phyloP scores from a whole-genome alignment of 2,888 invertebrate species.

The Lepeophtheirus nordmannii region DNA sequence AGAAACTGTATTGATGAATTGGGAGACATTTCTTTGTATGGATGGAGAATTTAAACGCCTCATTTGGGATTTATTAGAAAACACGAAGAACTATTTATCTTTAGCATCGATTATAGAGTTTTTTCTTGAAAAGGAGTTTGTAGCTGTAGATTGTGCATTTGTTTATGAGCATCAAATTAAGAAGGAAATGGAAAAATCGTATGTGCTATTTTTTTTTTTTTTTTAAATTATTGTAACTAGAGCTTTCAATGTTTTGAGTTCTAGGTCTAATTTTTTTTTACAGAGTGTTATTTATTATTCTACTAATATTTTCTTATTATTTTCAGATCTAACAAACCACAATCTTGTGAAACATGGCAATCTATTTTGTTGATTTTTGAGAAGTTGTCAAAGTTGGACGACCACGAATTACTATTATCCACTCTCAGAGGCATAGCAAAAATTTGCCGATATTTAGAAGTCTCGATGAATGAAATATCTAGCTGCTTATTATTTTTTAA shows the following conservation, averaged over 20 bases:
- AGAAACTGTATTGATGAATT: not conserved
- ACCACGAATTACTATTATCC: not conserved
- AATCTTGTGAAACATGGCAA: not conserved
- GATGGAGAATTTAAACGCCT: not conserved
- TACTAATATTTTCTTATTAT: not conserved
- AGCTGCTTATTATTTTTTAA: not conserved
- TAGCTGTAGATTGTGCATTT: not conserved
- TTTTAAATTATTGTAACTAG: not conserved
- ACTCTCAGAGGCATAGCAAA: not conserved
- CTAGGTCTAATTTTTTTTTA: not conserved
- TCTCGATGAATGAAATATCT: not conserved
- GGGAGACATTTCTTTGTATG: not conserved
- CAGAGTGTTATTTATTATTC: too few relatives aligned
- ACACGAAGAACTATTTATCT: not conserved
- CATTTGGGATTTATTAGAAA: not conserved
- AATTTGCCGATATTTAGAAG: not conserved
- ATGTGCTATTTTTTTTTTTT: not conserved
- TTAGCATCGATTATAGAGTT: not conserved
- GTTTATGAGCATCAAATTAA: not conserved
- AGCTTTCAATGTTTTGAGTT: not conserved
- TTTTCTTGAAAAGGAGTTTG: not conserved
- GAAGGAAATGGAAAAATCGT: not conserved
- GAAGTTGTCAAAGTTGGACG: not conserved
- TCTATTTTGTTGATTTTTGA: not conserved
- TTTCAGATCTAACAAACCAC: not conserved